Base-by-base conservation (phyloP, 2,888 invertebrate genomes). In the Cremastinae sp. region DNA sequence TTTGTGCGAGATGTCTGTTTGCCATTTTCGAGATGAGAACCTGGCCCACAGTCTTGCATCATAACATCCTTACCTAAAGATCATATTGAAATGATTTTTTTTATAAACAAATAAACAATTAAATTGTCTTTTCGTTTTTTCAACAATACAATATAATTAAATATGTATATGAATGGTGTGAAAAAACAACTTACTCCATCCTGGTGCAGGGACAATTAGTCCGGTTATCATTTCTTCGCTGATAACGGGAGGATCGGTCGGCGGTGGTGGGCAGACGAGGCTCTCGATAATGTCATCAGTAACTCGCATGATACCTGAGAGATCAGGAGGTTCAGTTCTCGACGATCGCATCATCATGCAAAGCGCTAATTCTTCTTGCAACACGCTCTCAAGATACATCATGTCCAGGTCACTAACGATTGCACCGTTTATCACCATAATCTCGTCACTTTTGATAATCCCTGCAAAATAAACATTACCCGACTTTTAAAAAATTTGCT, bases 331-430 rank as follows among this genome's bases (percentile, higher is more conserved):
- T 81, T 93, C 93, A 10, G 92, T 92, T 75, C 93, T 90, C 68
- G 93, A 92, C 5, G 93, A 93, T 82, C 98, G 94, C 95, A 98
- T 97, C 95, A 98, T 98, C 95, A 98, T 96, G 92, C 97, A 97
- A 78, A 98, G 93, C 56, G 96, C 95, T 80, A 96, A 93, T 88
- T 97, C 97, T 90, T 98, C 98, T 91, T 98, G 98, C 83, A 98
- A 93, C 80, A 98, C 96, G 88, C 96, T 97, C 91, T 98, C 98
- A 90, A 98, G 93, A 92, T 97, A 98, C 96, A 98, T 98, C 98
- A 98, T 98, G 93, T 98, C 98, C 91, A 98, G 93, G 92, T 98
- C 98, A 87, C 97, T 97, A 83, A 98, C 98, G 90, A 98, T 97
- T 85, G 98, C 97, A 82, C 98, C 97, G 92, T 98, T 98, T 91